Conservation (phyloP, 2,888 invertebrate species). For the Eristalis intricaria region DNA sequence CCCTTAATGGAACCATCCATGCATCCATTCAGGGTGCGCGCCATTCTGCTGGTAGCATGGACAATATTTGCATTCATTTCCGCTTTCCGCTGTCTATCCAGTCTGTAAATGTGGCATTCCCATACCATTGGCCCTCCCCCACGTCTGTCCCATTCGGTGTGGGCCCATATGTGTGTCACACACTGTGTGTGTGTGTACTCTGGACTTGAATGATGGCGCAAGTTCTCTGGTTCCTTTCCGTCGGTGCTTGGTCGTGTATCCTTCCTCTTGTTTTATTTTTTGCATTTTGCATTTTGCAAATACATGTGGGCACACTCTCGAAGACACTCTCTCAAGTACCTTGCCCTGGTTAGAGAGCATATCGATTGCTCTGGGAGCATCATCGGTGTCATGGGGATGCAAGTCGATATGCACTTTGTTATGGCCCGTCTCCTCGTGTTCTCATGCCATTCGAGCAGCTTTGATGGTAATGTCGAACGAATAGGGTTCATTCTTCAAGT, state of each 20-base stretch:
- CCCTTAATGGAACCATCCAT: neutral
- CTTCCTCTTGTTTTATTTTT: neutral
- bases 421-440: neutral
- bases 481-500: neutral
- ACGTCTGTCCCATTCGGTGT: too few species aligned
- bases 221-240: neutral
- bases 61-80: neutral
- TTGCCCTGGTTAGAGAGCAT: neutral
- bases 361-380: neutral
- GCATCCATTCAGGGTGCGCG: neutral
- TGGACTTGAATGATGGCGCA: neutral
- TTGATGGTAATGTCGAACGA: neutral
- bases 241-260: neutral
- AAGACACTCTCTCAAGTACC: neutral
- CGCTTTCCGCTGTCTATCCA: neutral
- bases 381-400: neutral
- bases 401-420: neutral
- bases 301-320: neutral
- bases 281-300: neutral
- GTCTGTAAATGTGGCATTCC: neutral
- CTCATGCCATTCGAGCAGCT: neutral
- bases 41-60: neutral
- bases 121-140: too few species aligned
- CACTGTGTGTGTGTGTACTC: neutral
- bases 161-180: neutral